A percentile compares a stretch with the other conserved stretches of the same genome.
phyloP scores from a whole-genome alignment of 2,113 vertebrate genomes.

The Peromyscus maniculatus region DNA sequence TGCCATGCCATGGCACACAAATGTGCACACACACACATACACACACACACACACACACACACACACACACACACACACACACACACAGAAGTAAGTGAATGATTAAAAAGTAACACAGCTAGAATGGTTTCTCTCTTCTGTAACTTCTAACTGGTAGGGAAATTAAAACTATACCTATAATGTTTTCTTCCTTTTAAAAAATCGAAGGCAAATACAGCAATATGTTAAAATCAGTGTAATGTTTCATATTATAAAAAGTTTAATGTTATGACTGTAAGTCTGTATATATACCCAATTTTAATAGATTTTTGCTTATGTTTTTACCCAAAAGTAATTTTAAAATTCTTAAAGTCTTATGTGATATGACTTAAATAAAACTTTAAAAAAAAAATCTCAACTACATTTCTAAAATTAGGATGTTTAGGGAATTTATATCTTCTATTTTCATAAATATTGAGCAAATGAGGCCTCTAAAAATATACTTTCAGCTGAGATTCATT shows the following conservation, averaged over 20 bases:
- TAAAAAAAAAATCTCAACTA: conserved; percentile 44
- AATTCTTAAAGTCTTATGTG: conserved; percentile 16
- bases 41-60: too few relatives aligned
- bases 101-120: too few relatives aligned
- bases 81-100: background rate
- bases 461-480: conserved; percentile 19
- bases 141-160: background rate
- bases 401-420: conserved; percentile 49
- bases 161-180: background rate
- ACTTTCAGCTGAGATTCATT: background rate
- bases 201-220: background rate
- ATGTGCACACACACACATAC: background rate
- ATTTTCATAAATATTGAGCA: conserved; percentile 33
- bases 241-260: conserved; percentile 39
- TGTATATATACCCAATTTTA: background rate
- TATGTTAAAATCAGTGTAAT: conserved; percentile 34
- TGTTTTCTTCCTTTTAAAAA: background rate
- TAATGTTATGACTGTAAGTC: conserved; percentile 35
- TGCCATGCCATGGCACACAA: background rate
- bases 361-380: conserved; percentile 41
- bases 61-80: too few relatives aligned
- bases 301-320: conserved; percentile 49
- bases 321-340: conserved; percentile 14
- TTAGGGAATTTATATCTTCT: conserved; percentile 42
- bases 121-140: background rate